These are phyloP conservation scores for Galendromus occidentalis DNA, from an alignment of 1,140 invertebrate species.

Conservation along the genomic window DNA sequence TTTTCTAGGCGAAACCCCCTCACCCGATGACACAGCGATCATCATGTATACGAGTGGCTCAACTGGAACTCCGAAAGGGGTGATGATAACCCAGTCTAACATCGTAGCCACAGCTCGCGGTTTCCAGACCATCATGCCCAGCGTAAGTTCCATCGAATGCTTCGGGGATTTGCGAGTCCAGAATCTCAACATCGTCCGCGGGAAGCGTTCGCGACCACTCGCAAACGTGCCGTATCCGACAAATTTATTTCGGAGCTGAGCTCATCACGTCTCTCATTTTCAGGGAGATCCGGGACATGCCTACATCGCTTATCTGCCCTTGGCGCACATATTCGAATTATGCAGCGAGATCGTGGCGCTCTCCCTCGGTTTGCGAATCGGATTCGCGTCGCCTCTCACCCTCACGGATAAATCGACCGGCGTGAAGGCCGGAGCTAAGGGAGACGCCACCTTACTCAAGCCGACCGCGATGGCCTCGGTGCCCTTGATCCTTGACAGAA, in stretches of 20 bases:
- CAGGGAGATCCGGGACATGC: slow-evolving; percentile 9
- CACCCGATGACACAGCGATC: slow-evolving; percentile 53
- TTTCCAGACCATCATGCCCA: slow-evolving; percentile 51
- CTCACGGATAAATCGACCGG: slow-evolving; percentile 22
- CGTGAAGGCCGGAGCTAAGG: slow-evolving; percentile 21
- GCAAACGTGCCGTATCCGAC: slow-evolving; percentile 22
- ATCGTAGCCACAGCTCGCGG: slow-evolving; percentile 67
- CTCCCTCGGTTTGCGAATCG: slow-evolving; percentile 21
- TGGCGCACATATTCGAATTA: too few species aligned
- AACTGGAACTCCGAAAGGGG: slow-evolving; percentile 53
- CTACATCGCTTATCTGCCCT: slow-evolving; percentile 27
- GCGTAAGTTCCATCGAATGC: slow-evolving; percentile 30
- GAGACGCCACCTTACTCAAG: slow-evolving; percentile 22
- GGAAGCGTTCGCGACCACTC: too few species aligned
- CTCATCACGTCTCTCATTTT: slow-evolving; percentile 13
- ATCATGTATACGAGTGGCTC: slow-evolving; percentile 92
- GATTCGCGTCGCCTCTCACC: slow-evolving; percentile 23
- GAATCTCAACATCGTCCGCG: too few species aligned
- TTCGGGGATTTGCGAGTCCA: slow-evolving; percentile 32
- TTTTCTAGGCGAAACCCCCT: background rate
- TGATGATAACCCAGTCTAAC: slow-evolving; percentile 58
- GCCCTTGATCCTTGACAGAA: slow-evolving; percentile 20
- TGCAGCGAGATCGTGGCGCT: slow-evolving; percentile 16
- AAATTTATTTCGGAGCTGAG: background rate
- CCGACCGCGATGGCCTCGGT: slow-evolving; percentile 24